Base-by-base conservation (phyloP, 2,797 vertebrate species). In the Benthosema pterotum region DNA sequence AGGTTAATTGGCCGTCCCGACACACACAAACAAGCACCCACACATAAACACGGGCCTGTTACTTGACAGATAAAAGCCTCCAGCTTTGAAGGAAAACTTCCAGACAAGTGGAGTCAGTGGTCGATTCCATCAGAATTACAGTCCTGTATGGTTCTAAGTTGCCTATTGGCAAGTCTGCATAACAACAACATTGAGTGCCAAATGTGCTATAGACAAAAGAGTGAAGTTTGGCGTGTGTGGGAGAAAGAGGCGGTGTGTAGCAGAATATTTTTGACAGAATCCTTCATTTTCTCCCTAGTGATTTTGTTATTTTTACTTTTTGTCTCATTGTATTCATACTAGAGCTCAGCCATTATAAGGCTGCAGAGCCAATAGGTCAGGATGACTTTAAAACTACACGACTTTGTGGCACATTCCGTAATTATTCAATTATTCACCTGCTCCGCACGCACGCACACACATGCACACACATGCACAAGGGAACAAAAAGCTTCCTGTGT, bases 1-100 rank as follows among this genome's bases (percentile, higher is more conserved):
- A 88, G 90, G 85, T 81, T 89, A 89, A 89, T 88, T 87, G 69
- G 83, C 78, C 78, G 77, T 85, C 42, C 42, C n/a, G 58, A 57
- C 63, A 67, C 52, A 62, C 71, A 59, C 17, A 48, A 43, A 25
- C 22, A 25, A 25, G 22, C 3, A 5, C 2, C 3, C 22, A 25
- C 22, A 25, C 22, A 25, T 25, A 25, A 25, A 25, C 22, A 25
- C 22, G 5, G 5, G 77, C 64, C 85, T 89, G 88, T 72, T n/a
- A 55, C 78, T 80, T 62, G 67, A 80, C 57, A 88, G 88, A 91
- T 91, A n/a, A 88, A 89, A 82, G 68, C 67, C 67, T 82, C 67
- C 80, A 65, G 54, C 61, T 67, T 63, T 48, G 6, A 72, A 64
- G 45, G 55, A n/a, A 83, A 81, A 71, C 66, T 70, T 68, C 65